Percentiles rank a stretch among this genome's conserved stretches.
Evolutionary conservation across 2,888 invertebrate species (phyloP).

Genomic region (Camptogramma bilineatum): DNA sequence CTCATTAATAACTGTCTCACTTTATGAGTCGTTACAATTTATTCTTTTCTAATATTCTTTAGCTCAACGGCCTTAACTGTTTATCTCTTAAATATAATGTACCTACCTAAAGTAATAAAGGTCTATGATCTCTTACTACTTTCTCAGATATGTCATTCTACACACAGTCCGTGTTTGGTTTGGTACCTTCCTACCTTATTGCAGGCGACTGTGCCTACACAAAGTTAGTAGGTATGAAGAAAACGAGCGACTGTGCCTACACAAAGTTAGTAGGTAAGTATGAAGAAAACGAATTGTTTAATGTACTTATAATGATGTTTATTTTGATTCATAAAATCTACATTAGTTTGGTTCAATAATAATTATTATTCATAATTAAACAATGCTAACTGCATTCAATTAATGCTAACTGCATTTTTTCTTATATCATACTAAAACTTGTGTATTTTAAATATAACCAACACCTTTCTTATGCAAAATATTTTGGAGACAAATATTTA

Average conservation of each 20-base stretch:
- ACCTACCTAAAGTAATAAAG: no score
- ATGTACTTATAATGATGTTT: slow-evolving; percentile 54
- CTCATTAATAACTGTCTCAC: no score
- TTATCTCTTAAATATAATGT: no score
- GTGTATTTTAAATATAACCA: slow-evolving; percentile 47
- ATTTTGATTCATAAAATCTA: slow-evolving; percentile 66
- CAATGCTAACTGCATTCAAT: slow-evolving; percentile 70
- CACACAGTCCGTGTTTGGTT: no score
- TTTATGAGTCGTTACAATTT: no score
- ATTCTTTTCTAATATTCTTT: no score
- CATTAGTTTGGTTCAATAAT: slow-evolving; percentile 80
- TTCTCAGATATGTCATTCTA: no score
- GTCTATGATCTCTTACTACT: no score
- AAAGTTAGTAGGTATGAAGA: background rate
- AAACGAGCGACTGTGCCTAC: background rate
- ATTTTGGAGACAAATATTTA: slow-evolving; percentile 55
- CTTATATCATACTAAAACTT: slow-evolving; percentile 37
- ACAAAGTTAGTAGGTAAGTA: background rate
- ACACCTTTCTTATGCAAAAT: slow-evolving; percentile 65
- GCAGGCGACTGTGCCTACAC: no score
- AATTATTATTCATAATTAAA: slow-evolving; percentile 51
- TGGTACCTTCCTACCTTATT: no score
- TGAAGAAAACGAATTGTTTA: slow-evolving; percentile 55
- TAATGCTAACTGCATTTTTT: slow-evolving; percentile 72
- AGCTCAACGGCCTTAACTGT: no score